Base-by-base conservation (phyloP, 2,888 invertebrate genomes). In the Mantis religiosa region DNA sequence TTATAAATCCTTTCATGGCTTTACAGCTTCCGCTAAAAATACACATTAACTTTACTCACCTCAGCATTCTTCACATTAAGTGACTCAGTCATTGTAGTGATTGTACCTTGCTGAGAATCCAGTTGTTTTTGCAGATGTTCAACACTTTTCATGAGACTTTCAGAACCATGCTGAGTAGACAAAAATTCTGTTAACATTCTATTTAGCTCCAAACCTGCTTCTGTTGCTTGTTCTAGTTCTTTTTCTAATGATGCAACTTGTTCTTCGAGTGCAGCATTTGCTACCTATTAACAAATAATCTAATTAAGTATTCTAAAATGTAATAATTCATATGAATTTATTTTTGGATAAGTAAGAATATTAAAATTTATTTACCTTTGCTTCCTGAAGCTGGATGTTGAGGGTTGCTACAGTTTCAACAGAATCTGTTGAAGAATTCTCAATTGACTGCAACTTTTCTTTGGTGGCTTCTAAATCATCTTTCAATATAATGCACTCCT, bases 161-260 rank as follows among this genome's bases (percentile, higher is more conserved):
- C 94, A 92, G 95, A 95, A 1, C 96, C 95, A 90, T 95, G 95
- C 90, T 97, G 97, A 89, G 96, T 95, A 89, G 94, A 95, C 87
- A 96, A 93, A 91, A 96, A 94, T 91, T 96, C 96, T 0, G 95
- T 94, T 54, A 96, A 93, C 94, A 96, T 96, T 92, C 94, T 94
- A 91, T 96, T 96, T 87, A 96, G 92, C 93, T 97, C 97, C 90
- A 97, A 93, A 84, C 96, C 96, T 12, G 97, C 97, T 91, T 97
- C 97, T 0, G 97, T 97, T 0, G 97, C 97, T 91, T 95, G 96
- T 93, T 97, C 97, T 83, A 97, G 94, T 92, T 97, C 95, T 94
- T 96, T 95, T 94, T 97, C 95, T 92, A 96, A 92, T 92, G 95
- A 94, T 87, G 94, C 93, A 28, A 97, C 94, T 92, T 97, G 96